Evolutionary conservation across 2,113 vertebrate species (phyloP), one percentile per base, ranked within the genome.

Genomic region (Pluvialis apricaria): DNA sequence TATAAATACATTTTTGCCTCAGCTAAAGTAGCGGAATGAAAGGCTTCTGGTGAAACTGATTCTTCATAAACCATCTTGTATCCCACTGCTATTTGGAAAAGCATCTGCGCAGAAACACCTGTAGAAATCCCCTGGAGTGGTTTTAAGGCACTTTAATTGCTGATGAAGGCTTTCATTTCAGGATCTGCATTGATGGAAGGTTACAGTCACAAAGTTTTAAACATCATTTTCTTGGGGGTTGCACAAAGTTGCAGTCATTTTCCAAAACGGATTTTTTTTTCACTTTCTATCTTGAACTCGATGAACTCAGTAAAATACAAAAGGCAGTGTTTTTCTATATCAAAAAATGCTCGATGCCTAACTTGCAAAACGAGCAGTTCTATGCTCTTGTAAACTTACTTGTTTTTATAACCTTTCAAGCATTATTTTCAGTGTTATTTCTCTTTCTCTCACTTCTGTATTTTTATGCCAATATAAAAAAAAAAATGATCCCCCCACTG

Each of bases 1-100:
- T 92, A 73, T 83, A 96, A 95, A 94, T 97, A 93, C 36, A 25
- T 92, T 70, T 90, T 82, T 16, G 15, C 38, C 64, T 93, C 65
- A 80, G 40, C 57, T 58, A 1, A 83, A 81, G 71, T 21, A 92
- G 42, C 80, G 70, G 92, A 91, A 49, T 54, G 85, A 92, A 89
- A 95, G 28, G 81, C 81, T 92, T 34, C 57, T 71, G 84, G 73
- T 85, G 57, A 90, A 91, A 82, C 57, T 28, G 61, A 51, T 60
- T 90, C 81, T 92, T 79, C 82, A n/a, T 83, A 57, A 57, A 76
- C 11, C 26, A 31, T 51, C 91, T 51, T 40, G 29, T n/a, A 31
- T 84, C 83, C 57, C 20, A 7, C 34, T 45, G 36, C 55, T 84
- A 8, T 82, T 61, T 82, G 61, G 70, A 55, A 75, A 76, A 95